Percentiles rank a stretch among this genome's conserved stretches.
phyloP scores from a whole-genome alignment of 2,888 invertebrate genomes.

The Tuberolachnus salignus region DNA sequence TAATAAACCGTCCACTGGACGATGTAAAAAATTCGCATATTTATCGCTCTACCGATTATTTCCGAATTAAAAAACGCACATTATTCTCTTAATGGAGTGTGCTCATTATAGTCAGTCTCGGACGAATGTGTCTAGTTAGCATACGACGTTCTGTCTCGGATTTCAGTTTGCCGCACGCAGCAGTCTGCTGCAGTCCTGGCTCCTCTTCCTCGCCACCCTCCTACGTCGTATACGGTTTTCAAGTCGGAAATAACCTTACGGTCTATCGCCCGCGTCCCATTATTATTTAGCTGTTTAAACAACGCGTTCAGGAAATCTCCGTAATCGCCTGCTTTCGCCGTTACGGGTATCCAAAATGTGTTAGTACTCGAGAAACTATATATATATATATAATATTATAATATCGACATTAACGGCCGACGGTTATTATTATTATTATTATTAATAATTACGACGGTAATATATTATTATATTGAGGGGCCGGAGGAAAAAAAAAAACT shows the following conservation, averaged over 20 bases:
- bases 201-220: background rate
- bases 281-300: slow-evolving; percentile 22
- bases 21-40: slow-evolving; percentile 21
- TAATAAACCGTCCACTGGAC: background rate
- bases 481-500: background rate
- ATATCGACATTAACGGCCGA: slow-evolving; percentile 27
- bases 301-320: slow-evolving; percentile 23
- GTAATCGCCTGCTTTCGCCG: slow-evolving; percentile 28
- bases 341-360: slow-evolving; percentile 23
- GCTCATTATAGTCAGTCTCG: background rate
- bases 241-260: slow-evolving; percentile 44
- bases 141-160: background rate
- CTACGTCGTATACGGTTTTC: background rate
- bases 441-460: too few species aligned
- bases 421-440: slow-evolving; percentile 20
- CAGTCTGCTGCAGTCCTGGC: background rate
- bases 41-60: slow-evolving; percentile 29
- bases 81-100: too few species aligned
- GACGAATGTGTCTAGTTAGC: slow-evolving; percentile 26
- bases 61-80: slow-evolving; percentile 15
- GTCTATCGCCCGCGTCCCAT: slow-evolving; percentile 18
- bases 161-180: background rate
- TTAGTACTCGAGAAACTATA: slow-evolving; percentile 28
- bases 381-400: too few species aligned
- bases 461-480: slow-evolving; percentile 5